Base-by-base conservation (phyloP, 2,888 invertebrate genomes). In the Drosophila nr. medialis region DNA sequence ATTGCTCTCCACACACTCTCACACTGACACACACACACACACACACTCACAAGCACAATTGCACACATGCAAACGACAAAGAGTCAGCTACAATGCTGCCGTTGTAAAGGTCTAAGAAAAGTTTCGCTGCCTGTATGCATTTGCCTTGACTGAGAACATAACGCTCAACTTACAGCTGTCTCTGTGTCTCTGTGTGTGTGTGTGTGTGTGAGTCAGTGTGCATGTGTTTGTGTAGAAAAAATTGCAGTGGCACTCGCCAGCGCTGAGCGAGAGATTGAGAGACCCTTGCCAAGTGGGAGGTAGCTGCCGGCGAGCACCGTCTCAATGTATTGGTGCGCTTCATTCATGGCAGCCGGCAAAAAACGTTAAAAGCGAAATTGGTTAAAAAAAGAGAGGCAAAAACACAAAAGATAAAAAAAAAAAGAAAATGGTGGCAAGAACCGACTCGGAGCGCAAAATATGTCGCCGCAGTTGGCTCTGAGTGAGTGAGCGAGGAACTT, bases 291-390 rank as follows among this genome's bases (percentile, higher is more conserved):
- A 75, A 84, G 84, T 81, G 84, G 81, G 81, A 84, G 82, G 79
- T 51, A 64, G 64, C 66, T 75, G 90, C 90, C 85, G 85, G 85
- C 88, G 81, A 73, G 64, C 58, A 51, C 36, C 40, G 30, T 58
- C 27, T 55, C 34, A 29, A 29, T 58, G 87, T 88, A 45, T 84
- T 70, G 62, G 89, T 81, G 73, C 62, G 87, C 83, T 88, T 88
- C 87, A 90, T 87, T 87, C 87, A 88, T 88, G 81, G 86, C 75
- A 83, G 84, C 87, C 85, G 90, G 89, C 86, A 86, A 81, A 85
- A 88, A 83, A 80, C 80, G 85, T 87, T 86, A 90, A 90, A 90
- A 88, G 90, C 88, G 90, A 89, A 88, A 88, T 88, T 88, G 86
- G 77, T 77, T 77, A 84, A 50, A 24, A 49, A 40, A 42, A 63